phyloP scores from a whole-genome alignment of 2,113 vertebrate genomes.

The Lampris incognitus region DNA sequence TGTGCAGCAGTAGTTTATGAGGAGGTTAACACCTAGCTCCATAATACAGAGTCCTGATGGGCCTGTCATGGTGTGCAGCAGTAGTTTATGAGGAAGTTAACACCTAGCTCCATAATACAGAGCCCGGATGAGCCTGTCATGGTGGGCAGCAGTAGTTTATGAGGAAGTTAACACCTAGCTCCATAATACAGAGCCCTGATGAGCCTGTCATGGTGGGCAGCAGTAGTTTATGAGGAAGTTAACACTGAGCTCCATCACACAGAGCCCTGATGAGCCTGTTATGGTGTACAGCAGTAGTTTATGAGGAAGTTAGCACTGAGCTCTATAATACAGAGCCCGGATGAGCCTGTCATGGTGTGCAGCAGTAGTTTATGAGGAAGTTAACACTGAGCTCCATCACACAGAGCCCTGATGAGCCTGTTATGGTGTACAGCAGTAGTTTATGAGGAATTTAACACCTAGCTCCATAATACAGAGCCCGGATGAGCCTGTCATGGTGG shows the following conservation, averaged over 20 bases:
- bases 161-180: not conserved
- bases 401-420: slow-evolving; percentile 25
- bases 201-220: too few relatives aligned
- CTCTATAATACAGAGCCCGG: too few relatives aligned
- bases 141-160: not conserved
- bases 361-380: not conserved
- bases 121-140: too few relatives aligned
- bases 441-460: not conserved
- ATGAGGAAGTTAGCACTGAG: too few relatives aligned
- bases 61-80: not conserved
- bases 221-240: too few relatives aligned
- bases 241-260: too few relatives aligned
- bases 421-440: not conserved
- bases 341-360: too few relatives aligned
- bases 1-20: too few relatives aligned
- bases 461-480: not conserved
- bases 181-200: too few relatives aligned
- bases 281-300: not conserved
- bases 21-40: too few relatives aligned
- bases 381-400: not conserved
- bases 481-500: not conserved
- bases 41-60: not conserved
- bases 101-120: too few relatives aligned
- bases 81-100: too few relatives aligned
- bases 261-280: not conserved